Base-by-base conservation (phyloP, 2,113 vertebrate genomes). In the Hypocryptadius cinnamomeus region DNA sequence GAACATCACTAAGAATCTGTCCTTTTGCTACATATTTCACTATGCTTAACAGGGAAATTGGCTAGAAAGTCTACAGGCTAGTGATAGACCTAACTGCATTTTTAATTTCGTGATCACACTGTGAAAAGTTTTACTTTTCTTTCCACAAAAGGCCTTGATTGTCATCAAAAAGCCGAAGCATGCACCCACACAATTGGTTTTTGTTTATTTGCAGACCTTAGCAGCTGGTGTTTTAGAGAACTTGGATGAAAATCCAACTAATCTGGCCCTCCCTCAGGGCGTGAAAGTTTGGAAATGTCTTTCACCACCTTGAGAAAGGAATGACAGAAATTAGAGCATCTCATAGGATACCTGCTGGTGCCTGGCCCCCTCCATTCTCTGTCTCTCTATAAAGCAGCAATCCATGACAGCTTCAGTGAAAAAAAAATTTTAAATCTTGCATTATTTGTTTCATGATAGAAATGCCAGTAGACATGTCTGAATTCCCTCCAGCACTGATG, bases 131-230 rank as follows among this genome's bases (percentile, higher is more conserved):
- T 76, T 65, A 21, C 8, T 57, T 21, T 8, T n/a, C 11, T 92
- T 73, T 45, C 40, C 18, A 40, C 4, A 8, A n/a, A 60, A 76
- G 20, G 5, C 10, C 35, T 59, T 0, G 0, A 21, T 11, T 45
- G 13, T 59, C 47, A 51, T 51, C 11, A 51, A 51, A 80, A 63
- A 82, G 8, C 15, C 15, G 37, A 73, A 68, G 50, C 2, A 0
- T 28, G 12, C 11, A 25, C 20, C 31, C 20, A 57, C 13, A 51
- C 6, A 30, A 16, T 33, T 23, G 7, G 4, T 53, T 85, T 57
- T 61, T 59, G 15, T n/a, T 86, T 71, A 81, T 68, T 81, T 87
- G 17, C 28, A 89, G 87, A 84, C 39, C 13, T 83, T 54, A 86
- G 40, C 35, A 63, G 77, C 31, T 77, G 63, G 17, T 87, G 42